These are phyloP conservation scores for Euspilapteryx auroguttella DNA, from an alignment of 2,888 invertebrate genomes.

Conservation along the genomic window DNA sequence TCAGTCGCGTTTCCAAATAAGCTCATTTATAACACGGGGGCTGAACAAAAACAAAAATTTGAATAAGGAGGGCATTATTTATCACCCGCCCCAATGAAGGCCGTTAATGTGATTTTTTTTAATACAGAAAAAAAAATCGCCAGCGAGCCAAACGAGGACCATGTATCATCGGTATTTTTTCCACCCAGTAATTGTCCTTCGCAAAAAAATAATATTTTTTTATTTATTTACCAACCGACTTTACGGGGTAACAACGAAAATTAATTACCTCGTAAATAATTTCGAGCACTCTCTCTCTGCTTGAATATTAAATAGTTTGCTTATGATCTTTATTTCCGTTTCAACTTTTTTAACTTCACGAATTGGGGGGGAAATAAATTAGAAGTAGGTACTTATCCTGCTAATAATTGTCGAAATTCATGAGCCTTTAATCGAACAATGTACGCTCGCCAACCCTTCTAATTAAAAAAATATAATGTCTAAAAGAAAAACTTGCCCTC, in stretches of 20 bases:
- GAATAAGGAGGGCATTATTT: conserved; percentile 62
- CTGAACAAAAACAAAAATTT: conserved; percentile 59
- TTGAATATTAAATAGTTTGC: conserved; percentile 14
- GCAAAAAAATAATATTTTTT: conserved; percentile 20
- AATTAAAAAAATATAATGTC: conserved; percentile 10
- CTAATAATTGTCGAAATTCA: no score
- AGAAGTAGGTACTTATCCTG: no score
- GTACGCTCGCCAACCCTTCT: no score
- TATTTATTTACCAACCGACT: conserved; percentile 26
- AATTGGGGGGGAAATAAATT: no score
- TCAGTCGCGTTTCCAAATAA: conserved; percentile 48
- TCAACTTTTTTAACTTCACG: no score
- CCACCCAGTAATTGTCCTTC: conserved; percentile 55
- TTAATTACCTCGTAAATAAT: conserved; percentile 34
- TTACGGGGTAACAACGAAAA: conserved; percentile 27
- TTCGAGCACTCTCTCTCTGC: conserved; percentile 7
- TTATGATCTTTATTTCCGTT: conserved; percentile 6
- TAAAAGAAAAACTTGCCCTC: conserved; percentile 43
- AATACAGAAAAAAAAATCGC: conserved; percentile 45
- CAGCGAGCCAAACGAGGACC: conserved; percentile 53
- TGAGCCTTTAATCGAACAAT: no score
- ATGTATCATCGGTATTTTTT: conserved; percentile 57
- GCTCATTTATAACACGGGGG: conserved; percentile 57
- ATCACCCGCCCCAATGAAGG: conserved; percentile 59
- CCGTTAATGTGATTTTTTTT: conserved; percentile 61